Conservation (phyloP, 2,888 invertebrate species). For the Eristalinus aeneus region DNA sequence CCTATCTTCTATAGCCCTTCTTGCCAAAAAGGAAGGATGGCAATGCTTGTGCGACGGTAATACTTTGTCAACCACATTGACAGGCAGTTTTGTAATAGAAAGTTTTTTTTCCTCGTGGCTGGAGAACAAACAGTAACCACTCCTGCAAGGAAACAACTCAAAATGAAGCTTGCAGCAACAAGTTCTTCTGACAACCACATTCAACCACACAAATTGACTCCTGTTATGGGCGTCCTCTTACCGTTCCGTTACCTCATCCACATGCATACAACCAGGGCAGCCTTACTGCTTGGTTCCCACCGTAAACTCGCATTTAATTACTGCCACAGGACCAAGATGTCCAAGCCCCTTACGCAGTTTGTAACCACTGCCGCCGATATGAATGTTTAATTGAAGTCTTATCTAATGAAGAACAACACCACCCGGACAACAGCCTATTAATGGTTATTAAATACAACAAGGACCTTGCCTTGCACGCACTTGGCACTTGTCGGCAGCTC, state of each 20-base stretch:
- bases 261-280: not conserved
- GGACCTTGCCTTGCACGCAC: not conserved
- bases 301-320: slow-evolving; percentile 42
- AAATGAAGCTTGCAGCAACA: not conserved
- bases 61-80: too few relatives aligned
- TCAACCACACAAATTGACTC: not conserved
- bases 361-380: not conserved
- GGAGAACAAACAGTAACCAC: too few relatives aligned
- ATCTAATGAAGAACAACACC: slow-evolving; percentile 37
- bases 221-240: not conserved
- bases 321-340: not conserved
- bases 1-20: too few relatives aligned
- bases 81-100: too few relatives aligned
- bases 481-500: not conserved
- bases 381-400: slow-evolving; percentile 31
- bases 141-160: too few relatives aligned
- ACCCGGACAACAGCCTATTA: slow-evolving; percentile 23
- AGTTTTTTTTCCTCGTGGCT: too few relatives aligned
- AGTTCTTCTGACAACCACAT: not conserved
- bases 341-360: not conserved
- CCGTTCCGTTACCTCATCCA: not conserved
- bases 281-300: slow-evolving; percentile 16
- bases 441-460: slow-evolving; percentile 40
- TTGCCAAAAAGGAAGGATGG: too few relatives aligned
- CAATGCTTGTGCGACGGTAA: too few relatives aligned